These are phyloP conservation scores for Polyommatus iphigenia DNA, from an alignment of 2,888 invertebrate genomes.

Conservation along the genomic window DNA sequence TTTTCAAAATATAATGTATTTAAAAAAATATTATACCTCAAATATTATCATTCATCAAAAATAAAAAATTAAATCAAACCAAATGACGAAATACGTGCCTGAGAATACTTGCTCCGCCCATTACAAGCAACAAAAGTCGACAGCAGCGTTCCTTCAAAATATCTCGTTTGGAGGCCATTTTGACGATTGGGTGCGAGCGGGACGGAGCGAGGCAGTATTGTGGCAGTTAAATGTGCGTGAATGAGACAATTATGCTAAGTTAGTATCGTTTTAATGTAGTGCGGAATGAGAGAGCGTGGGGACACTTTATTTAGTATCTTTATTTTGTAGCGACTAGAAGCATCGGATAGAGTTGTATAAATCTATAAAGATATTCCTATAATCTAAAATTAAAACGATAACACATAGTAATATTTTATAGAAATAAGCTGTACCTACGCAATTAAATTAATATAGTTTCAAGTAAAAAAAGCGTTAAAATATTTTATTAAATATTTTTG, in stretches of 20 bases:
- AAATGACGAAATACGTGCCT: constrained; percentile 56
- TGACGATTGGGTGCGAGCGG: constrained; percentile 72
- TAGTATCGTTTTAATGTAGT: constrained; percentile 74
- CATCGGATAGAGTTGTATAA: constrained; percentile 35
- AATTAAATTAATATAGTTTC: neutral
- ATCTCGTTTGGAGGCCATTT: constrained; percentile 81
- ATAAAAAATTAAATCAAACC: constrained; percentile 30
- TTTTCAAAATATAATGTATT: too few species aligned
- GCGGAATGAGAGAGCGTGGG: constrained; percentile 56
- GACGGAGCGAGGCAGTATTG: constrained; percentile 56
- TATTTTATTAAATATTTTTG: neutral
- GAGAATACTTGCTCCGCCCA: constrained; percentile 77
- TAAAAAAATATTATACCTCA: too few species aligned
- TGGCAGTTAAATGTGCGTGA: constrained; percentile 67
- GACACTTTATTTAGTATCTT: constrained; percentile 41
- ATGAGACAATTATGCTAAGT: constrained; percentile 79
- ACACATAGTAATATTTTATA: neutral
- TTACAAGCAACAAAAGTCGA: constrained; percentile 79
- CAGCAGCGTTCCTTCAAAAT: constrained; percentile 78
- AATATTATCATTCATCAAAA: neutral
- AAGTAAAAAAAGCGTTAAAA: neutral
- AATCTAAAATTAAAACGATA: neutral
- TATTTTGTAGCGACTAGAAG: constrained; percentile 39
- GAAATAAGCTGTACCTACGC: too few species aligned
- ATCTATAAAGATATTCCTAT: constrained; percentile 5